Evolutionary conservation across 53 echinoderm and acorn worm species (phyloP), one percentile per base, ranked within the genome.

Genomic region (Holothuria scabra): DNA sequence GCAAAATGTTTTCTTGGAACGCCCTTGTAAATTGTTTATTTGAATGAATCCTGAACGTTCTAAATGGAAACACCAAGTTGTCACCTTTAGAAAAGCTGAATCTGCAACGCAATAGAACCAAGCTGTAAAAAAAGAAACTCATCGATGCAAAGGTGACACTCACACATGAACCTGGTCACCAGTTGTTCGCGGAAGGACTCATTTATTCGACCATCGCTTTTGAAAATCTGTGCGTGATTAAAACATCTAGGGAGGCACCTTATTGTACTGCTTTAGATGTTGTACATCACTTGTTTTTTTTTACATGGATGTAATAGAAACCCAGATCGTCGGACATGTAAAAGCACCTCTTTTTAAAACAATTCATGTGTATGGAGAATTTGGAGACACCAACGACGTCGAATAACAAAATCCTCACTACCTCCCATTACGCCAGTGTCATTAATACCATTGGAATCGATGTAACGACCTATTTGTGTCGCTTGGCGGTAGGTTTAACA

Each of bases 381-480:
- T 85, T 76, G 91, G 91, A 20, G 32, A 81, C 2, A 68, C 65
- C 11, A 46, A 83, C 4, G 71, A 82, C 26, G 35, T 83, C 25
- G 61, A 62, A 18, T 87, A 84, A 44, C 84, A 87, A 49, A 89
- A 87, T 12, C 90, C 52, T 8, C 52, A 84, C 66, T 92, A 89
- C 58, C 34, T 79, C 24, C 58, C 86, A 38, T 52, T 87, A 21
- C 34, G 46, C 49, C 68, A 93, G 87, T 41, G 9, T 87, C 18
- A 61, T 85, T 22, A 85, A 82, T 32, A 82, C 71, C 58, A 85
- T 86, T 10, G 89, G 85, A 41, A 67, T 85, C 12, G 56, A 82
- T 67, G 64, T 86, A 74, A 87, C 91, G 19, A 58, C 59, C 1
- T 74, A 74, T 66, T 75, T 82, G 20, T 23, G 28, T 0, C 18